Conservation (phyloP, 2,797 vertebrate species). For the Danio albolineatus region DNA sequence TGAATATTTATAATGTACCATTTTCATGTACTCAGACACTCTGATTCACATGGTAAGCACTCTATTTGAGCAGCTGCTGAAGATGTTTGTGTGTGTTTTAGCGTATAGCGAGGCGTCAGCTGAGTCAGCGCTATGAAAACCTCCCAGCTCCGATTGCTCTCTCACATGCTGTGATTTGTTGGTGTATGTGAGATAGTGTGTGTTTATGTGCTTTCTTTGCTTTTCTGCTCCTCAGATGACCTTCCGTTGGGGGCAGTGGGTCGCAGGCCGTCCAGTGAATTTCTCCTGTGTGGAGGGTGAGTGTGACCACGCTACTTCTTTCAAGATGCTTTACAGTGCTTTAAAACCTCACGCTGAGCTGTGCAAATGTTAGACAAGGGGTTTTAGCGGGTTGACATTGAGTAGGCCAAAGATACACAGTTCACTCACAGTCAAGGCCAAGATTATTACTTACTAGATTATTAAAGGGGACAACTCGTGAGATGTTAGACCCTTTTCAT, state of each 20-base stretch:
- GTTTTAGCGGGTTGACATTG: neutral
- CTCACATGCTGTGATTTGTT: conserved; percentile 23
- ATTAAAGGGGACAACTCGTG: too few relatives aligned
- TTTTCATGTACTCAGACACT: neutral
- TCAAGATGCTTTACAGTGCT: neutral
- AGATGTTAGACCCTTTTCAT: too few relatives aligned
- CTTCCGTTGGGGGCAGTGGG: conserved; percentile 83
- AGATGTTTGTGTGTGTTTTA: conserved; percentile 19
- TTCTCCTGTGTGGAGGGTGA: conserved; percentile 93
- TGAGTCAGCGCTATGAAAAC: conserved; percentile 1
- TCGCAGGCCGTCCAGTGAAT: conserved; percentile 89
- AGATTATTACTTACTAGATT: too few relatives aligned
- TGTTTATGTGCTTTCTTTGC: conserved; percentile 33
- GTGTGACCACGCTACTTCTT: conserved; percentile 61
- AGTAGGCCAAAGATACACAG: conserved; percentile 14
- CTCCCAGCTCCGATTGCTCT: neutral
- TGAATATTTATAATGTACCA: neutral
- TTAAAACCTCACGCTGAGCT: neutral
- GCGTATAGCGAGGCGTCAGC: neutral
- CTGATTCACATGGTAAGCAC: neutral
- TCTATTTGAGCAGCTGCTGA: conserved; percentile 18
- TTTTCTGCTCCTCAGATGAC: conserved; percentile 81
- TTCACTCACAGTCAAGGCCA: neutral
- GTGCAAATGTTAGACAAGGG: conserved; percentile 6
- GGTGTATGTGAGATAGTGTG: conserved; percentile 4